phyloP scores from a whole-genome alignment of 2,888 invertebrate species.

The Abrostola triplasia region DNA sequence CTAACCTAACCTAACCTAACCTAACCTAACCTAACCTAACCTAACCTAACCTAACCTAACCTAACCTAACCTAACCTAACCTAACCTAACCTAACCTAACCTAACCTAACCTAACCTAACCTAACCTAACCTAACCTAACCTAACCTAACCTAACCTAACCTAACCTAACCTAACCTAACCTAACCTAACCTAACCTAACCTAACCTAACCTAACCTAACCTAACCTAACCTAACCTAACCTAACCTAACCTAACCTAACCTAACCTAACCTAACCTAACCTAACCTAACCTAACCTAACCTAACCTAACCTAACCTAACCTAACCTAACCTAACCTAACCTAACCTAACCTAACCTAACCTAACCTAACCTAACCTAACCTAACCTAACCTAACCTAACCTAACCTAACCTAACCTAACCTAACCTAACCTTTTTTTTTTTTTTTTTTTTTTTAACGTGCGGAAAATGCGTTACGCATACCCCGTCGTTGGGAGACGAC shows the following conservation, averaged over 20 bases:
- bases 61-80: constrained; percentile 23
- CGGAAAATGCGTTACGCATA: too few relatives aligned
- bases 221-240: constrained; percentile 16
- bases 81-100: constrained; percentile 29
- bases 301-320: constrained; percentile 10
- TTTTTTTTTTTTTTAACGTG: too few relatives aligned
- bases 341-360: constrained; percentile 17
- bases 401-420: constrained; percentile 12
- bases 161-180: constrained; percentile 29
- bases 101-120: constrained; percentile 37
- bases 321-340: constrained; percentile 17
- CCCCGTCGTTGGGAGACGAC: too few relatives aligned
- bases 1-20: constrained; percentile 35
- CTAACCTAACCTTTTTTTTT: too few relatives aligned
- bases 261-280: constrained; percentile 24
- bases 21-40: constrained; percentile 25
- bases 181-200: constrained; percentile 9
- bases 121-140: constrained; percentile 24
- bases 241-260: constrained; percentile 15
- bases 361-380: constrained; percentile 17
- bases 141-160: constrained; percentile 23
- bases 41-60: constrained; percentile 29
- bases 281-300: constrained; percentile 28
- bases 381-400: constrained; percentile 17
- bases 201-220: neutral